Conservation (phyloP, 2,888 invertebrate species). For the Torymus tubicola region DNA sequence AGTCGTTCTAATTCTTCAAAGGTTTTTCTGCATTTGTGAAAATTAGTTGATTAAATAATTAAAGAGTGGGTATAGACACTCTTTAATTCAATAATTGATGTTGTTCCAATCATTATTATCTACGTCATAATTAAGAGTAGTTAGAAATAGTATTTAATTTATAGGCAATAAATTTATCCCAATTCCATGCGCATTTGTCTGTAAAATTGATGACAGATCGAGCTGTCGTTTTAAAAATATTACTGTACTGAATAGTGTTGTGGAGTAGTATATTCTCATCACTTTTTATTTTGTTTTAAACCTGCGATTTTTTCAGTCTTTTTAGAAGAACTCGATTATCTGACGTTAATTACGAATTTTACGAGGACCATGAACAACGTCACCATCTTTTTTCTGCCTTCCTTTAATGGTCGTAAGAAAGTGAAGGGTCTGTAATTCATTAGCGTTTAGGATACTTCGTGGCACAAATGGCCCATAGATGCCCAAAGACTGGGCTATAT, state of each 20-base stretch:
- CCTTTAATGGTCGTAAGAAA: constrained; percentile 22
- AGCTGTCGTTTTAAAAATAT: too few relatives aligned
- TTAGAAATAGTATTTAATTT: constrained; percentile 3
- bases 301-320: not conserved
- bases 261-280: not conserved
- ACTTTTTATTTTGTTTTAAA: too few relatives aligned
- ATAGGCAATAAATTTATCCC: not conserved
- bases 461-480: not conserved
- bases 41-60: too few relatives aligned
- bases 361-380: not conserved
- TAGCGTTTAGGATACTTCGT: constrained; percentile 15
- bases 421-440: constrained; percentile 31
- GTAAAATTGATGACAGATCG: too few relatives aligned
- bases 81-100: too few relatives aligned
- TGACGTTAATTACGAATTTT: constrained; percentile 41
- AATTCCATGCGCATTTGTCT: too few relatives aligned
- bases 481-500: too few relatives aligned
- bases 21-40: too few relatives aligned
- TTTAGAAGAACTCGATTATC: constrained; percentile 10
- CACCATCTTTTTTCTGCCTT: not conserved
- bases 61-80: too few relatives aligned
- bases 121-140: not conserved
- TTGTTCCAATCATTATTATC: not conserved
- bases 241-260: not conserved
- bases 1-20: too few relatives aligned